Conservation (phyloP, 2,797 vertebrate genomes). For the Microctenopoma stevenorrisi region DNA sequence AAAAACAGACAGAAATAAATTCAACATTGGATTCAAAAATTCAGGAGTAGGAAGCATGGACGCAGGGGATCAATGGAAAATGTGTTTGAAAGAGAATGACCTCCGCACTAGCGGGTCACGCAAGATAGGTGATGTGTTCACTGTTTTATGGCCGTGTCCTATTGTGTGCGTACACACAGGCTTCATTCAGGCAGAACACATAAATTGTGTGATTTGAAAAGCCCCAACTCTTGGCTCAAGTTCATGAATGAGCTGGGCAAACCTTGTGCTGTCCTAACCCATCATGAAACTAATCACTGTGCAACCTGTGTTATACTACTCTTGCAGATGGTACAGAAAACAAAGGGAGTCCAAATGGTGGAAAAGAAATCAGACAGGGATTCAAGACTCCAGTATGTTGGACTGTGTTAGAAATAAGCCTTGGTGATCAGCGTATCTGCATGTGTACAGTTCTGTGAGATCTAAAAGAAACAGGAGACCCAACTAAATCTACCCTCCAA, state of each 20-base stretch:
- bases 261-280: constrained; percentile 53
- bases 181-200: constrained; percentile 65
- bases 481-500: constrained; percentile 17
- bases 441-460: background rate
- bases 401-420: constrained; percentile 15
- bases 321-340: constrained; percentile 12
- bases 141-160: constrained; percentile 58
- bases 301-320: constrained; percentile 45
- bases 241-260: constrained; percentile 62
- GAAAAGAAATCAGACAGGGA: background rate
- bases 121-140: constrained; percentile 49
- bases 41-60: constrained; percentile 20
- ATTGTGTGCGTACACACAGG: constrained; percentile 66
- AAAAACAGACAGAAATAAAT: constrained; percentile 16
- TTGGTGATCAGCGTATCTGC: constrained; percentile 1
- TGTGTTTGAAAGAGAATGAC: constrained; percentile 48
- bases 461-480: constrained; percentile 3
- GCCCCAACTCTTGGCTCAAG: constrained; percentile 62
- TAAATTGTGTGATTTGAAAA: constrained; percentile 67
- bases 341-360: constrained; percentile 1
- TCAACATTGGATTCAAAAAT: constrained; percentile 3
- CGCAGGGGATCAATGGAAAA: constrained; percentile 36
- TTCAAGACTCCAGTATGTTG: background rate
- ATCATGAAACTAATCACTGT: constrained; percentile 61
- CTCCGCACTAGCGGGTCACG: constrained; percentile 43